Evolutionary conservation across 2,797 vertebrate species (phyloP), one percentile per base, ranked within the genome.

Genomic region (Alcedo quadribrachys): DNA sequence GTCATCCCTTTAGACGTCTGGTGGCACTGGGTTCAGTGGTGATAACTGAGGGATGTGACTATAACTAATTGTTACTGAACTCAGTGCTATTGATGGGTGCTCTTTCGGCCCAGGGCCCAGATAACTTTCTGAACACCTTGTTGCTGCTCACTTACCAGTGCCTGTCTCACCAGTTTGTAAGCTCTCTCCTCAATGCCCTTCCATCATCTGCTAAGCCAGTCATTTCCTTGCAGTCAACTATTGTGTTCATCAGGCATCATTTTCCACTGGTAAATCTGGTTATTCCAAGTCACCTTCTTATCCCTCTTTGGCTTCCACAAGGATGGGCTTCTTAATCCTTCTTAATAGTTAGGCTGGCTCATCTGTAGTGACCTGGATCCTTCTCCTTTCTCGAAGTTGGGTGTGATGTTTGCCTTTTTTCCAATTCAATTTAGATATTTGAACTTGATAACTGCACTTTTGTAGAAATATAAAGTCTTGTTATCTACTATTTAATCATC

Each of bases 1-100:
- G 3, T 42, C 5, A 25, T 30, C 16, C 7, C 3, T 9, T 7
- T 53, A 51, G 20, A 5, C 5, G 2, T 27, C 0, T 6, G 24
- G 4, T 63, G 24, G 19, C 50, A 4, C 48, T 51, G 27, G 3
- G 33, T 37, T 66, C n/a, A 16, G 70, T 24, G 12, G 18, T 43
- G 19, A 25, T 84, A 35, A 40, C 35, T 9, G 24, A 32, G n/a
- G 22, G 8, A 9, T 62, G 21, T 15, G 21, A 9, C 40, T 87
- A 35, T 60, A 67, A 2, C 27, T 51, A 18, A 22, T 19, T 58
- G 53, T 58, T n/a, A 5, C 16, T 1, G 2, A 50, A 12, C 18
- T 43, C 67, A 30, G 24, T 67, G 4, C 22, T 63, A 28, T 54
- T 81, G 62, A 5, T 69, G 32, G 27, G 35, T 85, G 16, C 62